A percentile compares a stretch with the other conserved stretches of the same genome.
Conservation (phyloP, 2,113 vertebrate species). For the Cyanoramphus novaezelandiae region DNA sequence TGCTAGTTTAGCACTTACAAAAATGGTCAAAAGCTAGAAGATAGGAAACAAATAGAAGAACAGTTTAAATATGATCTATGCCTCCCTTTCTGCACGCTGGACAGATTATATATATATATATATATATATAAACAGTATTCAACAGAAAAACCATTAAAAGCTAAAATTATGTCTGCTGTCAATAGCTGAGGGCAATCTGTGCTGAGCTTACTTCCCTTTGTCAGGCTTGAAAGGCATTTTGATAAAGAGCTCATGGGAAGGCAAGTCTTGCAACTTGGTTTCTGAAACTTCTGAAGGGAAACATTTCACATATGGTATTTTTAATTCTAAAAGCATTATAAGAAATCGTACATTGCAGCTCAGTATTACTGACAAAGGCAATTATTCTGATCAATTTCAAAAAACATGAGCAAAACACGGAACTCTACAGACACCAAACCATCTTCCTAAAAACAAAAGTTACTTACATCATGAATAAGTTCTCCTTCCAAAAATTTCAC, state of each 20-base stretch:
- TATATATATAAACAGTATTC: background rate
- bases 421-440: background rate
- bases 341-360: background rate
- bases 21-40: slow-evolving; percentile 94
- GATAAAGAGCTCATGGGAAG: background rate
- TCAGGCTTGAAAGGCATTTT: background rate
- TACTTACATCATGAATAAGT: slow-evolving; percentile 97
- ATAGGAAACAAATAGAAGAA: slow-evolving; percentile 47
- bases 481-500: slow-evolving; percentile 98
- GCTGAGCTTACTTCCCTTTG: background rate
- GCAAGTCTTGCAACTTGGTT: background rate
- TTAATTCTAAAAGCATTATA: background rate
- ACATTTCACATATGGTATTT: background rate
- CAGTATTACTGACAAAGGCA: background rate
- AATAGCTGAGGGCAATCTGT: background rate
- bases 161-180: background rate
- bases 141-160: background rate
- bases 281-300: background rate
- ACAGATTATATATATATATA: too few species aligned
- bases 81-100: background rate
- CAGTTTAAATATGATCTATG: background rate
- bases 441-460: background rate
- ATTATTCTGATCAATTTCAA: background rate
- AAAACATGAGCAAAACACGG: background rate
- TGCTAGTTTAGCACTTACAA: slow-evolving; percentile 93